Evolutionary conservation across 1,140 invertebrate genomes (phyloP), one percentile per base, ranked within the genome.

Genomic region (Bombus sibiricus): DNA sequence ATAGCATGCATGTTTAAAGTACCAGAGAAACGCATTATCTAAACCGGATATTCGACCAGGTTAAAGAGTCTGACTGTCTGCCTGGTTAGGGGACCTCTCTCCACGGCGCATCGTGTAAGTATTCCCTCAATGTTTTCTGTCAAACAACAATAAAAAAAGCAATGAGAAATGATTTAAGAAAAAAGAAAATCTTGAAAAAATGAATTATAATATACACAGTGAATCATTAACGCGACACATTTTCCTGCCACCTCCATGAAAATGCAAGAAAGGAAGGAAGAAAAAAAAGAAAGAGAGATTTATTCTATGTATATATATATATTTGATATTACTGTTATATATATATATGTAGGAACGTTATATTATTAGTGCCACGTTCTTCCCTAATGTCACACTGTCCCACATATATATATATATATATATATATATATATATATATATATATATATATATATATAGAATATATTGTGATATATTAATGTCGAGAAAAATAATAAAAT

Each of bases 1-100:
- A 34, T 89, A 89, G 85, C 85, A 88, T 89, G 88, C 88, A 89
- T 89, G 88, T 89, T 89, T 43, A 28, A 62, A 79, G 18, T 71
- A 62, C 39, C 76, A 62, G 62, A 53, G 78, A 69, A 81, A 86
- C 43, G 57, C 73, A 62, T 81, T 77, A 37, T 53, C 59, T 75
- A 81, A 73, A 64, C 57, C 79, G 71, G 84, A 85, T 81, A 85
- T 85, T 34, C 34, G 84, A 72, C 84, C 78, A 74, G 71, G 71
- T 80, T 85, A 74, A 85, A 85, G 77, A 73, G 79, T 64, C 76
- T 75, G 78, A 73, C 77, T 22, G 79, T 85, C 79, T 75, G 71
- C 78, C 78, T 74, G 69, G 47, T 85, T 85, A 81, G 71, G 84
- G 59, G 79, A 85, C 84, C 84, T 57, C 47, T 81, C 71, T 80